A percentile compares a stretch with the other conserved stretches of the same genome.
phyloP scores from a whole-genome alignment of 2,113 vertebrate genomes.

The Tetraodon nigroviridis region DNA sequence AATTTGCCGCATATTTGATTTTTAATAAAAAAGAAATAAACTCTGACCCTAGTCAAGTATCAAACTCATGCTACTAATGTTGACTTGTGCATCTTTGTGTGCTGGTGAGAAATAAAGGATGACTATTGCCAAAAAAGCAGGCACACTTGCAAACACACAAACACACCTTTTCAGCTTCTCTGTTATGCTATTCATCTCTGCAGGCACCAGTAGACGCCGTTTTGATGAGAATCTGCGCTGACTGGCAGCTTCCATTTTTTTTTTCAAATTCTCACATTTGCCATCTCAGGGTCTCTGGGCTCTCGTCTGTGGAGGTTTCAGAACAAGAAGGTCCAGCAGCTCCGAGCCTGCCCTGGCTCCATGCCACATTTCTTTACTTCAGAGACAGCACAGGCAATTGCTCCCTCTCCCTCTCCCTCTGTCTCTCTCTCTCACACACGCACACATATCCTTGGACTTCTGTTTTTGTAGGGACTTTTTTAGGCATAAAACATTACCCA shows the following conservation, averaged over 20 bases:
- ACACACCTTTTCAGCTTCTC: neutral
- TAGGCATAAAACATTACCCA: no score
- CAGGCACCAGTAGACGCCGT: conserved; percentile 13
- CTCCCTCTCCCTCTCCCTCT: conserved; percentile 11
- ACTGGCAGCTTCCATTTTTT: conserved; percentile 63
- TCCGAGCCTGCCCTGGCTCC: conserved; percentile 49
- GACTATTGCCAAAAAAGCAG: neutral
- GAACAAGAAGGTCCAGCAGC: conserved; percentile 40
- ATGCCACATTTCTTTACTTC: conserved; percentile 44
- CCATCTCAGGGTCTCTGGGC: conserved; percentile 39
- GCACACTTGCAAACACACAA: neutral
- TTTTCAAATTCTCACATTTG: conserved; percentile 31
- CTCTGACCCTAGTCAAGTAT: no score
- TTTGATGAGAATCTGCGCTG: conserved; percentile 38
- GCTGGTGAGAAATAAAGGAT: no score
- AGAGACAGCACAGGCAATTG: conserved; percentile 16
- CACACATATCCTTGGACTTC: conserved; percentile 15
- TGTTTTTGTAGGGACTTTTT: no score
- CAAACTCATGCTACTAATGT: no score
- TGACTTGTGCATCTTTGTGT: no score
- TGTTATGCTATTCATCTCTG: conserved; percentile 18
- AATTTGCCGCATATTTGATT: no score
- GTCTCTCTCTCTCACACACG: conserved; percentile 15
- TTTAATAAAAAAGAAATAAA: no score
- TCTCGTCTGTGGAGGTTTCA: conserved; percentile 37